phyloP scores from a whole-genome alignment of 1,140 invertebrate genomes.

The Yoshiicerus persimilis region DNA sequence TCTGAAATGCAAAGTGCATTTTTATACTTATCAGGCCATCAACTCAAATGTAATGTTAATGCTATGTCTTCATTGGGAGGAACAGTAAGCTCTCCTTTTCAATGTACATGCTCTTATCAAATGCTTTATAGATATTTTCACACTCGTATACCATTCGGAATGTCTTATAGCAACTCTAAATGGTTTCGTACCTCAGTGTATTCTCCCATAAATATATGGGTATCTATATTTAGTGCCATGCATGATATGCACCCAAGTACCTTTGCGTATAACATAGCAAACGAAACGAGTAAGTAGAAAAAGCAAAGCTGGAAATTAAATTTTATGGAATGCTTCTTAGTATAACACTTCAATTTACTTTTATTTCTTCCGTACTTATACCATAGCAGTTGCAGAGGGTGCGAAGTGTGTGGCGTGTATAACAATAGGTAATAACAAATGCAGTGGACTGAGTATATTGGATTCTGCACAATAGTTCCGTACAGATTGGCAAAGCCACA shows the following conservation, averaged over 20 bases:
- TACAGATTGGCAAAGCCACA: background rate
- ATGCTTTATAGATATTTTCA: background rate
- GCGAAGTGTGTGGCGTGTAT: too few relatives aligned
- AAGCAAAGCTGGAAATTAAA: background rate
- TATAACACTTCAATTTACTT: background rate
- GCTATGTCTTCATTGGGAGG: background rate
- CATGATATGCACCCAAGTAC: background rate
- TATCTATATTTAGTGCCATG: too few relatives aligned
- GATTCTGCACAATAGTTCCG: background rate
- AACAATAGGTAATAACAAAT: too few relatives aligned
- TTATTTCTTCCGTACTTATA: too few relatives aligned
- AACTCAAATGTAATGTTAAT: background rate
- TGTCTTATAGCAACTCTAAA: too few relatives aligned
- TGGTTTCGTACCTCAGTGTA: too few relatives aligned
- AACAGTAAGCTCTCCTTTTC: background rate
- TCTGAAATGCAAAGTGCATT: conserved; percentile 3
- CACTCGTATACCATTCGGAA: background rate
- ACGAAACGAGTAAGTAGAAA: background rate
- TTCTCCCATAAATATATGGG: too few relatives aligned
- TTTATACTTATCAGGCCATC: background rate
- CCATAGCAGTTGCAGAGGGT: background rate
- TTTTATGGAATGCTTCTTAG: background rate
- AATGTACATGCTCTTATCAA: background rate
- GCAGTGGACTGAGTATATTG: background rate
- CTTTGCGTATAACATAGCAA: background rate